A percentile compares a stretch with the other conserved stretches of the same genome.
Conservation (phyloP, 2,888 invertebrate genomes). For the Ectropis crepuscularia region DNA sequence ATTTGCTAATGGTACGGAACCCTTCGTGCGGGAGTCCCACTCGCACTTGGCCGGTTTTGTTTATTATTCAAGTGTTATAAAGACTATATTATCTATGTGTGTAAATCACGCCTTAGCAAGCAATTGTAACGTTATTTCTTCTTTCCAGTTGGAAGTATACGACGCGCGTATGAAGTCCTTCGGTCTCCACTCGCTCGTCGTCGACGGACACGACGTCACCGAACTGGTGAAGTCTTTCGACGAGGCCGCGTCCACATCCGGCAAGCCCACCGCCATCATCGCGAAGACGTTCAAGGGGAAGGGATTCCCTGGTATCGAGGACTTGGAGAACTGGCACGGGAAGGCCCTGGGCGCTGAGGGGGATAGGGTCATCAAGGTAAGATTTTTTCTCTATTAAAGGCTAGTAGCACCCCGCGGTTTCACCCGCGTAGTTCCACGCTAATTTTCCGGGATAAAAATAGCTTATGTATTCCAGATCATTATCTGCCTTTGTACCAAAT, state of each 20-base stretch:
- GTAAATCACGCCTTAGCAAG: too few relatives aligned
- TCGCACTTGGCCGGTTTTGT: too few relatives aligned
- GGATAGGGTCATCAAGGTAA: conserved; percentile 86
- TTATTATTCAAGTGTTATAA: too few relatives aligned
- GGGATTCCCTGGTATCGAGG: conserved; percentile 95
- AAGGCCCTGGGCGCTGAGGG: conserved; percentile 96
- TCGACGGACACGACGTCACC: conserved; percentile 98
- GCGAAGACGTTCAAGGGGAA: conserved; percentile 98
- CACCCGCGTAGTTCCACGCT: too few relatives aligned
- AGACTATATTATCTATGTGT: too few relatives aligned
- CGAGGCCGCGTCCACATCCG: conserved; percentile 89
- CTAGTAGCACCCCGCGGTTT: too few relatives aligned
- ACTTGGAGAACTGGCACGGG: conserved; percentile 98
- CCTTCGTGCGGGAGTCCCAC: too few relatives aligned
- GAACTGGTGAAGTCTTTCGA: conserved; percentile 95
- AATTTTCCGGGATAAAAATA: too few relatives aligned
- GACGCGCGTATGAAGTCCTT: conserved; percentile 94
- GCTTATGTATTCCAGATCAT: too few relatives aligned
- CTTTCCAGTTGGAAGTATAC: conserved; percentile 88
- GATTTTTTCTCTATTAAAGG: background rate
- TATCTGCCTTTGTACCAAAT: too few relatives aligned
- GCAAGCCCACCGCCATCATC: conserved; percentile 95
- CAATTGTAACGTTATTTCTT: background rate
- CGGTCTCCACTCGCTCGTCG: conserved; percentile 95
- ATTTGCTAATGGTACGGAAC: too few relatives aligned